Evolutionary conservation across 2,888 invertebrate genomes (phyloP), one percentile per base, ranked within the genome.

Genomic region (Strigamia transsilvanica): DNA sequence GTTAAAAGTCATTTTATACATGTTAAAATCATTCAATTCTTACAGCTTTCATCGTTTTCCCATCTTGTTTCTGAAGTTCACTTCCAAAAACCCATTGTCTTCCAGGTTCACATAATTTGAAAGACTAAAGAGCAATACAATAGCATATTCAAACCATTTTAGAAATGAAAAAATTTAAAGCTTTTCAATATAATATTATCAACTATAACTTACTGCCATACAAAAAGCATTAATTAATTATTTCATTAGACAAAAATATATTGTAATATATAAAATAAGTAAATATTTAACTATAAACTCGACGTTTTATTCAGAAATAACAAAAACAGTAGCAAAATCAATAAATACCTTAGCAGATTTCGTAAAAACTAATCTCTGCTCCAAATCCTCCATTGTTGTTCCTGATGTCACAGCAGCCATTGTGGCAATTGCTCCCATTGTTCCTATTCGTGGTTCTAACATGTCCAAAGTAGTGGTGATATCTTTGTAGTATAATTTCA

Each of bases 81-180:
- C 95, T 95, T 6, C 95, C 95, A 85, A 95, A 95, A 83, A 96
- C 93, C 95, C 95, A 95, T 88, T 95, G 95, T 80, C 95, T 91
- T 34, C 94, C 94, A 80, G 94, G 93, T 85, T 93, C 93, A 86
- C 93, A 93, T 87, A 96, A 89, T 81, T 93, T 93, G 88, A 96
- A 96, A 81, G 95, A 95, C 91, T 93, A 87, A 34, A 79, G 34
- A 34, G 18, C 5, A 79, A 79, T 27, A 79, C 12, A 79, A 34
- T 32, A 27, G 2, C 7, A 38, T 38, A 79, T 27, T 34, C 79
- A 79, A 27, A 73, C 21, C 3, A 21, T 21, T 18, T 73, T 73
- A 9, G 13, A 73, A 34, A 15, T 18, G n/a, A n/a, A 21, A 77
- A 4, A 77, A 15, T 21, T 77, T 15, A 77, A 21, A n/a, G 15